Conservation (phyloP, 2,888 invertebrate genomes). For the Pilophorus perplexus region DNA sequence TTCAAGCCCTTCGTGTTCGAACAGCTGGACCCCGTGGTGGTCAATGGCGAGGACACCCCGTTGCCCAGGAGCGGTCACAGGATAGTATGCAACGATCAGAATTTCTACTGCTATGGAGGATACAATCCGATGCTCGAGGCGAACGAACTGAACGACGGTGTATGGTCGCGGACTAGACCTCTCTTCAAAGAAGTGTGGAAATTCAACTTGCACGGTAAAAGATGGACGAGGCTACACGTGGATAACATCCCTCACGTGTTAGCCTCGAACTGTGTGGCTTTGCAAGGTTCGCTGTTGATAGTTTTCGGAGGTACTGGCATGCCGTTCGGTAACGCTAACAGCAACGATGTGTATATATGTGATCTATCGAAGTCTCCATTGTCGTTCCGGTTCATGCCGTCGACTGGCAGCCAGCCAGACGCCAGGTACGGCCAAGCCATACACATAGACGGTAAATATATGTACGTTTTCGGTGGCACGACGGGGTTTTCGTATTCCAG, state of each 20-base stretch:
- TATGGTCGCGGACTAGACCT: slow-evolving; percentile 61
- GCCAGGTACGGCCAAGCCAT: slow-evolving; percentile 87
- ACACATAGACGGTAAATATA: slow-evolving; percentile 64
- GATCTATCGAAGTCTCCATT: slow-evolving; percentile 56
- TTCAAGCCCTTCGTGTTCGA: slow-evolving; percentile 34
- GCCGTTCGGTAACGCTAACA: slow-evolving; percentile 82
- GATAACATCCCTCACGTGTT: slow-evolving; percentile 74
- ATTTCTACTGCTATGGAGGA: slow-evolving; percentile 85
- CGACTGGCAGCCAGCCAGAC: slow-evolving; percentile 70
- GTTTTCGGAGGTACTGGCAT: slow-evolving; percentile 88
- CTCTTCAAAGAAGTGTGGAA: slow-evolving; percentile 86
- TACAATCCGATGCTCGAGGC: slow-evolving; percentile 66
- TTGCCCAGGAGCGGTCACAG: slow-evolving; percentile 84
- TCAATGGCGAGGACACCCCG: slow-evolving; percentile 52
- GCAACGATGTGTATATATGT: slow-evolving; percentile 73
- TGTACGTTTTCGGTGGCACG: slow-evolving; percentile 89
- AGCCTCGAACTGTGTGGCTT: slow-evolving; percentile 81
- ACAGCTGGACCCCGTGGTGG: background rate
- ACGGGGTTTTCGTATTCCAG: slow-evolving; percentile 84
- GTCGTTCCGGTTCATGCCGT: slow-evolving; percentile 59
- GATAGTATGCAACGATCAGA: slow-evolving; percentile 70
- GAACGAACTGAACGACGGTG: slow-evolving; percentile 54
- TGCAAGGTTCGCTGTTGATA: slow-evolving; percentile 70
- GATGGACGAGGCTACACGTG: slow-evolving; percentile 69
- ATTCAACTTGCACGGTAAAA: slow-evolving; percentile 72